Base-by-base conservation (phyloP, 2,888 invertebrate genomes). In the Formica aserva region DNA sequence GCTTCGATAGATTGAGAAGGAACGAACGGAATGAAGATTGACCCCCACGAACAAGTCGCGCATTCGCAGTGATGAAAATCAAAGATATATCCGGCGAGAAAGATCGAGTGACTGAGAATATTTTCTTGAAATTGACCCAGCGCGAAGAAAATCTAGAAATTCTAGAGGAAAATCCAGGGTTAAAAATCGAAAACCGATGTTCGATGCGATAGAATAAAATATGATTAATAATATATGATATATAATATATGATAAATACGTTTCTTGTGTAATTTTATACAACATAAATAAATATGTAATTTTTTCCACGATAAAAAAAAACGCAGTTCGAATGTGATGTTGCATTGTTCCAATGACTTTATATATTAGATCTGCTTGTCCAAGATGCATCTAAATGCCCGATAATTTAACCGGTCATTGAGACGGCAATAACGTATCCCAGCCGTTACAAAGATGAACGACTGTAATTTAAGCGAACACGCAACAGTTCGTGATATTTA, bases 381-480 rank as follows among this genome's bases (percentile, higher is more conserved):
- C 32, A 71, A 78, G 71, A 45, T 78, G 71, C 60, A 60, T 60
- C 45, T 78, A 78, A 78, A 57, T 60, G 67, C 41, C 62, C 66
- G 65, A 66, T 66, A 55, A 82, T 78, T 78, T 52, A 78, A 78
- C 32, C 69, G 78, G 67, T 77, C 66, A 77, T 66, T n/a, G 67
- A 60, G 78, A 52, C 78, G 22, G 63, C 48, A 66, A 83, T 78
- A 83, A 83, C 69, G 38, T 69, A 62, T 78, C 62, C 15, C n/a
- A 69, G 48, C 76, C 80, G 83, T 87, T 76, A 86, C 74, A 63
- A 88, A 87, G 88, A 91, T 86, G 87, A 87, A 82, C 78, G 75
- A 88, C 89, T 91, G 91, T 92, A 92, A 92, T 93, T 92, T 91
- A 88, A 89, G 87, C 90, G 89, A 91, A 92, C 91, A 91, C 83